Evolutionary conservation across 2,888 invertebrate species (phyloP), one percentile per base, ranked within the genome.

Genomic region (Drosophila robusta): DNA sequence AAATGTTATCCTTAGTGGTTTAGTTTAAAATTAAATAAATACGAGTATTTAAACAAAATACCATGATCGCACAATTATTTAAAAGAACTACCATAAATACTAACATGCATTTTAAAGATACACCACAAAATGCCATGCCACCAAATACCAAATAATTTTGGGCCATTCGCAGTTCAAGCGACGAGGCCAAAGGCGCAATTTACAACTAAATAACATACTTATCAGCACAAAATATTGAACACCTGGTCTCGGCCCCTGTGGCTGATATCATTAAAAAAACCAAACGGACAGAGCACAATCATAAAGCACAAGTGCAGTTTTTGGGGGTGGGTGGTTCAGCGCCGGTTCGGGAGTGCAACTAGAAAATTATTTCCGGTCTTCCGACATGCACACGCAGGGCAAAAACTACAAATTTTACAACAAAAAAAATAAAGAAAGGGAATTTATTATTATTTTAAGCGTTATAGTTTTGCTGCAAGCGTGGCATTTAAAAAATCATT

Each of bases 341-440:
- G 56, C 45, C 47, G 36, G 46, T 65, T 41, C 58, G 39, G 39
- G 14, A 49, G 56, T 69, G 71, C 70, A 79, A 72, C 81, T 89
- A 88, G 87, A 89, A 88, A 89, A 89, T 88, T 89, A 87, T 88
- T 89, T 89, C 89, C 89, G 89, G 88, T 87, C 83, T 85, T 88
- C 87, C 66, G 80, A 85, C 80, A 87, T 76, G 85, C 88, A 81
- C 75, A 76, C 50, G 71, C 63, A 62, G 44, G 52, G 36, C 55
- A 56, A 56, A 65, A 54, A 51, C 47, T 50, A 29, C 54, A 46
- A 46, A 63, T 67, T 62, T 52, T 62, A 22, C 29, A 54, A 51
- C 66, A 68, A 68, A 66, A 47, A 4, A 47, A 4, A 41, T 9
- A 51, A 29, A 70, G 71, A 66, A 57, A 44, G 78, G 67, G 46